Evolutionary conservation across 2,888 invertebrate genomes (phyloP).

Genomic region (Leptinotarsa peninsularis): DNA sequence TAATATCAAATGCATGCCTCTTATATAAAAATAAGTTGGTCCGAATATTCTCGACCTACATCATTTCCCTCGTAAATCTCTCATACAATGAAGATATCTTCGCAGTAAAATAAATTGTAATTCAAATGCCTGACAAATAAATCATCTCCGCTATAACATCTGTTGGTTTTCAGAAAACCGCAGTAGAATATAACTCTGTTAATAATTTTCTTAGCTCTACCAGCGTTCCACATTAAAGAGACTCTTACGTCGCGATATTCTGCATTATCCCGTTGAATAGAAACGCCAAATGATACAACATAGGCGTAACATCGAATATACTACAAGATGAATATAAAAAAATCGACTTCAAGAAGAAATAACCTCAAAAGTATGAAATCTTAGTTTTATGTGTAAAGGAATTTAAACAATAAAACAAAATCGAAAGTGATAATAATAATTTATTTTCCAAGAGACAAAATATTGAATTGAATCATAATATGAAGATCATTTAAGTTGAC

Average conservation of each 20-base stretch:
- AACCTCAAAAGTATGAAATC: too few relatives aligned
- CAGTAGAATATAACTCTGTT: conserved; percentile 57
- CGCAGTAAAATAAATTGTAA: conserved; percentile 52
- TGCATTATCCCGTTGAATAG: conserved; percentile 2
- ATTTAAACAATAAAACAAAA: too few relatives aligned
- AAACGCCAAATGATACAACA: conserved; percentile 6
- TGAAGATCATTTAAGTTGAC: too few relatives aligned
- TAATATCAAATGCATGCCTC: too few relatives aligned
- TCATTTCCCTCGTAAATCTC: conserved; percentile 21
- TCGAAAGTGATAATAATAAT: too few relatives aligned
- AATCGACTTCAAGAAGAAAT: too few relatives aligned
- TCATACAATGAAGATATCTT: conserved; percentile 34
- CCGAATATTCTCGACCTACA: conserved; percentile 3
- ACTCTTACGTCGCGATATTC: conserved; percentile 27
- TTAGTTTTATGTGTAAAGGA: too few relatives aligned
- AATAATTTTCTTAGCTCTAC: conserved; percentile 54
- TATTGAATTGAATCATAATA: too few relatives aligned
- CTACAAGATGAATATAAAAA: background rate
- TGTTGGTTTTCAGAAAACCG: conserved; percentile 58
- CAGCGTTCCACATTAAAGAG: conserved; percentile 50
- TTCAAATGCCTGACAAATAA: conserved; percentile 56
- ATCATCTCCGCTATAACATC: conserved; percentile 57
- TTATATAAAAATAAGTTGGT: background rate
- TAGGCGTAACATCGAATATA: background rate
- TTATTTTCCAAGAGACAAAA: too few relatives aligned